Base-by-base conservation (phyloP, 2,888 invertebrate genomes). In the Mythimna pallens region DNA sequence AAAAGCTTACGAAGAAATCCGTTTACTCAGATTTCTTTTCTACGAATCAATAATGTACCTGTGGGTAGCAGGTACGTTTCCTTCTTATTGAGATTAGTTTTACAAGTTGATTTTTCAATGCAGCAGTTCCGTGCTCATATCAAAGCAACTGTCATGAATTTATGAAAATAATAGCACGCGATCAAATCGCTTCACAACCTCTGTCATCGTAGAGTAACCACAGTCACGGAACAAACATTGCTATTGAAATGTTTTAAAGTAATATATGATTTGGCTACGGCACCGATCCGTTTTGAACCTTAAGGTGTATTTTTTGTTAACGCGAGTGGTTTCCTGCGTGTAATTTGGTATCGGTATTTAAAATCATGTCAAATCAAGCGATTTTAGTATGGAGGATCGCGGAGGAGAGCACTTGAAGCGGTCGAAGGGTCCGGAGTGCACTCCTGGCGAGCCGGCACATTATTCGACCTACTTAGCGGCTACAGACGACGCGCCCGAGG, bases 291-390 rank as follows among this genome's bases (percentile, higher is more conserved):
- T 66, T 63, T 72, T 68, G 65, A 63, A 63, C 17, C 2, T 30
- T 67, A 59, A 22, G 40, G 20, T 63, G 63, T 36, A 47, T 73
- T 71, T 81, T 69, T 69, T 69, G 58, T 57, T 64, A 76, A 70
- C 25, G 43, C 22, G 65, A 73, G 55, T 62, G 58, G 65, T 9
- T 50, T 65, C 70, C 62, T 83, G 78, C 79, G 76, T 71, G 82
- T 77, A 88, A 86, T 89, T 89, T 89, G 90, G 89, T 95, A 95
- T 95, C 95, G 90, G 90, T 90, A 92, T 95, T 95, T 95, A 94
- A 95, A 96, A 96, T 96, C 95, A 94, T 95, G 96, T 95, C 94
- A 95, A 95, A 96, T 96, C 95, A 95, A 93, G 94, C 94, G 94
- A 94, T 95, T 95, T 95, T 94, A 92, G 92, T 91, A 90, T 90